phyloP scores from a whole-genome alignment of 2,113 vertebrate species.

The Nothocercus julius region DNA sequence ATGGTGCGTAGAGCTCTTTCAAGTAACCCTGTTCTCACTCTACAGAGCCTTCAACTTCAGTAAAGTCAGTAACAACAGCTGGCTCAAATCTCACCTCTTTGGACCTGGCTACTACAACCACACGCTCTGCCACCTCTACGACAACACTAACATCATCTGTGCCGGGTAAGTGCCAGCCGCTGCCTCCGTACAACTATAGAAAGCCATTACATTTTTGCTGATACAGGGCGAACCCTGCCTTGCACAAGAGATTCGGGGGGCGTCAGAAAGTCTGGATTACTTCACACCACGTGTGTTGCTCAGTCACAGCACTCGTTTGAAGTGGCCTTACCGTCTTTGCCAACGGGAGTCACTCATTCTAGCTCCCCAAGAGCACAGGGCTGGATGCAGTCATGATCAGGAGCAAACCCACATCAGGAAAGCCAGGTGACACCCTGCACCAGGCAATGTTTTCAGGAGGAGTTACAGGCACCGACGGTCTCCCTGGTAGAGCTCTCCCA shows the following conservation, averaged over 20 bases:
- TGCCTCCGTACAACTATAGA: background rate
- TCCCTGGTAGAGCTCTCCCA: background rate
- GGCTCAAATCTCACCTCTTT: background rate
- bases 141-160: fast-evolving
- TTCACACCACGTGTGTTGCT: background rate
- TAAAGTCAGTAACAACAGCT: background rate
- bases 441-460: background rate
- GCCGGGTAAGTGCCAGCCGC: background rate
- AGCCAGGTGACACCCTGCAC: background rate
- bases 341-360: background rate
- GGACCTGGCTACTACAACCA: background rate
- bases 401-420: background rate
- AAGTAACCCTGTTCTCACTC: background rate
- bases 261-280: background rate
- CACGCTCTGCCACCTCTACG: fast-evolving
- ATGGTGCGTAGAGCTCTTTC: background rate
- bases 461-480: background rate
- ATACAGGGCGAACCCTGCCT: background rate
- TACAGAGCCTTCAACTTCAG: background rate
- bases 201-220: background rate
- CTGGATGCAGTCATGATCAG: background rate
- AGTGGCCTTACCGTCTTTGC: background rate
- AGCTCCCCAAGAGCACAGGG: background rate
- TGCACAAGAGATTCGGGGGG: background rate
- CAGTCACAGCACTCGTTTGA: background rate